These are phyloP conservation scores for Cyclophora punctaria DNA, from an alignment of 2,888 invertebrate genomes.

Conservation along the genomic window DNA sequence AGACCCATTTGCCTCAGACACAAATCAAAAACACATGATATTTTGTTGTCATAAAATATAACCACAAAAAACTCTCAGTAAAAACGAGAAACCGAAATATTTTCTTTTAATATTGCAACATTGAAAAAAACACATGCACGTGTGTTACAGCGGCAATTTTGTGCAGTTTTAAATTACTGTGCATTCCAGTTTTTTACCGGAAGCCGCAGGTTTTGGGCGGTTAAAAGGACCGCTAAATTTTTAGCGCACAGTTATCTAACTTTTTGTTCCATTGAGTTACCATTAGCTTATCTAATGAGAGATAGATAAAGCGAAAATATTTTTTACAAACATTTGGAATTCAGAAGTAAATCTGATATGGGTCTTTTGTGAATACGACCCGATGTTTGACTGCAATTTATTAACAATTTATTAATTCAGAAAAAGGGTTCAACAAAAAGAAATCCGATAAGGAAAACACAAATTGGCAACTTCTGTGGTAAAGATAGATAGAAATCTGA, in stretches of 20 bases:
- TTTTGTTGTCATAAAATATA: slow-evolving; percentile 14
- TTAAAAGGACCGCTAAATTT: slow-evolving; percentile 38
- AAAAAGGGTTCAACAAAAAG: too few species aligned
- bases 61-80: slow-evolving; percentile 22
- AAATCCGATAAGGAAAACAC: too few species aligned
- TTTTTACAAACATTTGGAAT: too few species aligned
- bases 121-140: slow-evolving; percentile 50
- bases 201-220: slow-evolving; percentile 57
- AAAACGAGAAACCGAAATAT: slow-evolving; percentile 17
- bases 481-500: too few species aligned
- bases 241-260: slow-evolving; percentile 31
- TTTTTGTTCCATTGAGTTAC: slow-evolving; percentile 8
- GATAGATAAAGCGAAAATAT: neutral
- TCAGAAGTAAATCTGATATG: too few species aligned
- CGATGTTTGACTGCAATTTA: too few species aligned
- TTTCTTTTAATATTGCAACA: slow-evolving; percentile 42
- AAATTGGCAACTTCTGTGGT: too few species aligned
- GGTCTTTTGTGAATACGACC: too few species aligned
- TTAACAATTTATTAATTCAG: too few species aligned
- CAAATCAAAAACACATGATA: slow-evolving; percentile 68
- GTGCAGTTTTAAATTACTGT: slow-evolving; percentile 65
- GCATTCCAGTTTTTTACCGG: slow-evolving; percentile 61
- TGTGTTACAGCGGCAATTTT: slow-evolving; percentile 57
- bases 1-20: slow-evolving; percentile 47
- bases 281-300: slow-evolving; percentile 8